Percentiles rank a stretch among this genome's conserved stretches.
phyloP scores from a whole-genome alignment of 2,888 invertebrate species.

The Cepaea hortensis region DNA sequence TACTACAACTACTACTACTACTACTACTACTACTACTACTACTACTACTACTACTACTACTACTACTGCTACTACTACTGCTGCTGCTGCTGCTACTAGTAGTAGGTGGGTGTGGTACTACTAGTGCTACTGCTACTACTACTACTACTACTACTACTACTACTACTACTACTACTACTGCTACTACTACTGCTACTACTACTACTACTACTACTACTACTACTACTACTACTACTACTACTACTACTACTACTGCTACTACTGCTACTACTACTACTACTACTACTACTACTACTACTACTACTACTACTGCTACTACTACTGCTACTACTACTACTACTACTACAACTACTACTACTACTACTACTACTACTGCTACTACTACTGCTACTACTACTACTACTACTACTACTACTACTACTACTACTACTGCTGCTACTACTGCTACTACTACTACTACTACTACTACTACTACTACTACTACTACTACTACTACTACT shows the following conservation, averaged over 20 bases:
- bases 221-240: slow-evolving; percentile 12
- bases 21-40: slow-evolving; percentile 43
- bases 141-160: slow-evolving; percentile 26
- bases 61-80: slow-evolving; percentile 42
- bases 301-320: slow-evolving; percentile 42
- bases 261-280: neutral
- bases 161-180: slow-evolving; percentile 35
- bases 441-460: too few relatives aligned
- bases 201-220: slow-evolving; percentile 22
- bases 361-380: slow-evolving; percentile 42
- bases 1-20: slow-evolving; percentile 41
- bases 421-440: too few relatives aligned
- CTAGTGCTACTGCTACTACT: slow-evolving; percentile 1
- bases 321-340: slow-evolving; percentile 16
- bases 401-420: slow-evolving; percentile 3
- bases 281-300: slow-evolving; percentile 21
- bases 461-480: slow-evolving; percentile 36
- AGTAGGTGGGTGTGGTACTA: slow-evolving; percentile 1
- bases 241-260: neutral
- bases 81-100: slow-evolving; percentile 21
- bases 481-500: slow-evolving; percentile 12
- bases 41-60: slow-evolving; percentile 24
- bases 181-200: slow-evolving; percentile 38
- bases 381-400: slow-evolving; percentile 3
- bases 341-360: slow-evolving; percentile 37